Conservation (phyloP, 2,797 vertebrate species). For the Poeciliopsis gracilis region DNA sequence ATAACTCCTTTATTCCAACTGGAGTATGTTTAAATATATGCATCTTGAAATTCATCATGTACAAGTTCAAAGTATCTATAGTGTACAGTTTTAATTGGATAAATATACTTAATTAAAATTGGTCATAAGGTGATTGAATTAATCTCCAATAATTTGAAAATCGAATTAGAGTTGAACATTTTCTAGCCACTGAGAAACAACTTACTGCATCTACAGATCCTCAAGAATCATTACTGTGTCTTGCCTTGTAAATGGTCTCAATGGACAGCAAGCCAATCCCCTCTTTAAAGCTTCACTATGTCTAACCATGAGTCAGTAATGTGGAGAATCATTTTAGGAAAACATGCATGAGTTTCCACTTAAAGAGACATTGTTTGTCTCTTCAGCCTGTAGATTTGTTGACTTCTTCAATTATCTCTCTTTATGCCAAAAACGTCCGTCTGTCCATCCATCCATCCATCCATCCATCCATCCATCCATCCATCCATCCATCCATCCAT, state of each 20-base stretch:
- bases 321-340: neutral
- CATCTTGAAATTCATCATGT: neutral
- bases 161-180: too few species aligned
- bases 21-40: neutral
- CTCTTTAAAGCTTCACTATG: too few species aligned
- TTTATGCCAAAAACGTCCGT: neutral
- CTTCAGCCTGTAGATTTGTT: neutral
- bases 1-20: neutral
- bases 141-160: neutral
- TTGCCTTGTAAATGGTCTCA: neutral
- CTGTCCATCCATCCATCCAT: too few species aligned
- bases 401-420: neutral
- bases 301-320: neutral
- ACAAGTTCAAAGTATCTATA: neutral
- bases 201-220: neutral
- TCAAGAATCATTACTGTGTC: neutral
- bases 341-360: neutral
- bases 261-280: neutral
- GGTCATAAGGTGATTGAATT: neutral
- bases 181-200: neutral
- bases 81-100: too few species aligned
- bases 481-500: too few species aligned
- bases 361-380: neutral
- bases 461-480: too few species aligned
- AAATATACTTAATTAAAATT: too few species aligned